These are phyloP conservation scores for Dendrocincla fuliginosa DNA, from an alignment of 2,797 vertebrate genomes.

Conservation along the genomic window DNA sequence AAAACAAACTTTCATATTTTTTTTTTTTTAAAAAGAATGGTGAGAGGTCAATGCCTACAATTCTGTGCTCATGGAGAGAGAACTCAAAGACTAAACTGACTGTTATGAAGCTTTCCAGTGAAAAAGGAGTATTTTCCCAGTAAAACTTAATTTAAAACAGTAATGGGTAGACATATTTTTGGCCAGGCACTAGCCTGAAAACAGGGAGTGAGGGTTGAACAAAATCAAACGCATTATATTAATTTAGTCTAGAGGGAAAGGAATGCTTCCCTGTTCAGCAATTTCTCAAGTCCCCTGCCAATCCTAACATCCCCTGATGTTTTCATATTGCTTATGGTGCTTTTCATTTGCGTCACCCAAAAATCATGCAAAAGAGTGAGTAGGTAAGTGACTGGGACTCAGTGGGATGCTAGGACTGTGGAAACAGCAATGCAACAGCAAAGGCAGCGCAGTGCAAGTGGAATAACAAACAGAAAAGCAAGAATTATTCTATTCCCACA, in stretches of 20 bases:
- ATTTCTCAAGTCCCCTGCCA: slow-evolving; percentile 44
- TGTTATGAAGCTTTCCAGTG: neutral
- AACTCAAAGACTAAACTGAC: neutral
- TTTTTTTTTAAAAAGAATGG: neutral
- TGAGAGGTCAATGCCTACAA: neutral
- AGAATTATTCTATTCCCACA: neutral
- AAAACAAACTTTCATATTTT: neutral
- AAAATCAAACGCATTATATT: slow-evolving; percentile 27
- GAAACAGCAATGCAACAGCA: neutral
- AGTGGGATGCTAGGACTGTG: neutral
- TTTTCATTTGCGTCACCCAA: neutral
- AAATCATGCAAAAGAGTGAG: neutral
- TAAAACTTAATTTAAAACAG: slow-evolving; percentile 54
- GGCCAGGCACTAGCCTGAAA: neutral
- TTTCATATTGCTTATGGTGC: slow-evolving; percentile 10
- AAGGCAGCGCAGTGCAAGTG: neutral
- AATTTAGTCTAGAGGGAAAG: slow-evolving; percentile 47
- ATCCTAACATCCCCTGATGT: slow-evolving; percentile 37
- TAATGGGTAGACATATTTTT: slow-evolving; percentile 30
- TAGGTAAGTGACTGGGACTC: neutral
- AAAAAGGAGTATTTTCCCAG: slow-evolving; percentile 16
- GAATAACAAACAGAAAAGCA: neutral
- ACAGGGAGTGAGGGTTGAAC: neutral
- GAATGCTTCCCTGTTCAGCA: slow-evolving; percentile 41
- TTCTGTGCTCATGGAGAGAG: neutral